Conservation (phyloP, 2,888 invertebrate genomes). For the Trichacis sp. region DNA sequence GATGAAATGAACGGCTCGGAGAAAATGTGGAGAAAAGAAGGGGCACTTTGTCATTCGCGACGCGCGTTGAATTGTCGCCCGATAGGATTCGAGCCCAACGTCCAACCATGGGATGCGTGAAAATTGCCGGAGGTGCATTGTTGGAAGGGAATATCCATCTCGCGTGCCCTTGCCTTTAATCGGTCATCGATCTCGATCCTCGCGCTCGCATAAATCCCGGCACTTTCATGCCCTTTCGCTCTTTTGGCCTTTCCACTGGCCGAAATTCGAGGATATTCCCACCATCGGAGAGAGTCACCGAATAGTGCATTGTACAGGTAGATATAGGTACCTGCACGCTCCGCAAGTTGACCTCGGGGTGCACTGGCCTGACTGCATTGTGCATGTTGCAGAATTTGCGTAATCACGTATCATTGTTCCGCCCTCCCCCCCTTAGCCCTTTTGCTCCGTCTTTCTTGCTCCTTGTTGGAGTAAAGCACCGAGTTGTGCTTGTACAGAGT, state of each 20-base stretch:
- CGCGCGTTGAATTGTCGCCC: conserved; percentile 35
- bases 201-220: conserved; percentile 40
- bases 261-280: too few relatives aligned
- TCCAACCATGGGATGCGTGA: conserved; percentile 30
- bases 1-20: too few relatives aligned
- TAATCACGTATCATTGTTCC: conserved; percentile 58
- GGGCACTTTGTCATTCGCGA: conserved; percentile 33
- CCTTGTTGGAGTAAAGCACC: not conserved
- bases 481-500: not conserved
- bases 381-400: conserved; percentile 56
- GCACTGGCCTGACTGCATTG: conserved; percentile 45
- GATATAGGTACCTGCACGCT: too few relatives aligned
- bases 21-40: too few relatives aligned
- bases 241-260: too few relatives aligned
- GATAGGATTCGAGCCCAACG: conserved; percentile 27
- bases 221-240: conserved; percentile 40
- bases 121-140: conserved; percentile 37
- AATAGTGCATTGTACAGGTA: too few relatives aligned
- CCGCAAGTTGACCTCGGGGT: conserved; percentile 48
- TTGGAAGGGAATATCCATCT: conserved; percentile 37
- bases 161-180: conserved; percentile 41
- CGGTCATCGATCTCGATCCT: conserved; percentile 43
- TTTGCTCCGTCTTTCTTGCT: not conserved
- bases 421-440: conserved; percentile 21
- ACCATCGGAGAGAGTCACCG: too few relatives aligned